Conservation (phyloP, 2,113 vertebrate species). For the Cyphomyrus plagiostoma region DNA sequence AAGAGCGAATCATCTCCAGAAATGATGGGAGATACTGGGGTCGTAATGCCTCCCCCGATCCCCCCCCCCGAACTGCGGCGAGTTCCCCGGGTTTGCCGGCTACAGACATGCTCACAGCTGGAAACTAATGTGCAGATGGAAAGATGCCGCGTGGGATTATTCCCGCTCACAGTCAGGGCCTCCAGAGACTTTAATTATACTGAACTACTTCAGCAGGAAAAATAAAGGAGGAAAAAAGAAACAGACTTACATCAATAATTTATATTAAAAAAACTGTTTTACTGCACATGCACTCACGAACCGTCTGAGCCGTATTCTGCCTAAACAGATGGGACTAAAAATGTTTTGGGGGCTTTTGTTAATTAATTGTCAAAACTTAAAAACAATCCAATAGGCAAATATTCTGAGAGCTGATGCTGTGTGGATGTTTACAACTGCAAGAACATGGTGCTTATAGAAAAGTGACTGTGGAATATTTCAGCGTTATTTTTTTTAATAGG, state of each 20-base stretch:
- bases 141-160: conserved; percentile 69
- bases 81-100: conserved; percentile 19
- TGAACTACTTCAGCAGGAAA: conserved; percentile 36
- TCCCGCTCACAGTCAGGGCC: conserved; percentile 59
- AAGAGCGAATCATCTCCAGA: conserved; percentile 42
- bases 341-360: conserved; percentile 46
- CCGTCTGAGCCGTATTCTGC: conserved; percentile 22
- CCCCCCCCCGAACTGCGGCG: background rate
- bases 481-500: background rate
- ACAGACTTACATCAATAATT: conserved; percentile 36
- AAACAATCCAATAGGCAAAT: conserved; percentile 36
- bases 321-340: conserved; percentile 34
- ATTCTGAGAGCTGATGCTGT: conserved; percentile 47
- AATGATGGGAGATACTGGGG: conserved; percentile 45
- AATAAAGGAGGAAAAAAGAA: conserved; percentile 29
- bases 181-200: conserved; percentile 53
- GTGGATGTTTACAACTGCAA: background rate
- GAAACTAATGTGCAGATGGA: conserved; percentile 67
- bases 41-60: conserved; percentile 19
- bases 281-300: conserved; percentile 31
- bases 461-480: background rate
- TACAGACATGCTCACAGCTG: conserved; percentile 51
- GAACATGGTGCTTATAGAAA: background rate
- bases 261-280: conserved; percentile 20
- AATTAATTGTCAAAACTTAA: conserved; percentile 58